These are phyloP conservation scores for Eueides isabella DNA, from an alignment of 1,140 invertebrate genomes.

Conservation along the genomic window DNA sequence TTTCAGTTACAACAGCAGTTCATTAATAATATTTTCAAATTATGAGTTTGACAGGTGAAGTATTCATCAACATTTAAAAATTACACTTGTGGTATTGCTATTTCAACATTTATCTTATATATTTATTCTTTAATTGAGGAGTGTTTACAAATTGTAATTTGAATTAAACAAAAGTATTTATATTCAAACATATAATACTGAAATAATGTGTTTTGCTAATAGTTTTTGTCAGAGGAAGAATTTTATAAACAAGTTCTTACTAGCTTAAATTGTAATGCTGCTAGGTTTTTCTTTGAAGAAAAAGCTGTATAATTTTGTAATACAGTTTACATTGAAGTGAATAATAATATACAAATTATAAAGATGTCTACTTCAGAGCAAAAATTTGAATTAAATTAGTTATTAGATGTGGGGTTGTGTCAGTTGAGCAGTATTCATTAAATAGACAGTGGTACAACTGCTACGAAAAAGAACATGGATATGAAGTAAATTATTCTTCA, in stretches of 20 bases:
- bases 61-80: background rate
- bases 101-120: background rate
- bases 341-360: background rate
- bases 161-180: background rate
- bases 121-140: background rate
- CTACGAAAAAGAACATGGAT: background rate
- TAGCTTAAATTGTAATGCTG: background rate
- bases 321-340: background rate
- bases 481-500: background rate
- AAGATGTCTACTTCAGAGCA: background rate
- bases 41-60: background rate
- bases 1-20: conserved; percentile 1
- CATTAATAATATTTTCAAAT: background rate
- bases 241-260: background rate
- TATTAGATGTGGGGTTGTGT: background rate
- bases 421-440: background rate
- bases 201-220: background rate
- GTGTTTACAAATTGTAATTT: background rate
- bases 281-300: background rate
- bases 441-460: background rate
- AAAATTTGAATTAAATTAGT: too few relatives aligned
- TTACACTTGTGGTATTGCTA: background rate
- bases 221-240: background rate
- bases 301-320: too few relatives aligned
- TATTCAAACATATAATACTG: background rate